Evolutionary conservation across 1,140 invertebrate species (phyloP).

Genomic region (Drosophila pachea): DNA sequence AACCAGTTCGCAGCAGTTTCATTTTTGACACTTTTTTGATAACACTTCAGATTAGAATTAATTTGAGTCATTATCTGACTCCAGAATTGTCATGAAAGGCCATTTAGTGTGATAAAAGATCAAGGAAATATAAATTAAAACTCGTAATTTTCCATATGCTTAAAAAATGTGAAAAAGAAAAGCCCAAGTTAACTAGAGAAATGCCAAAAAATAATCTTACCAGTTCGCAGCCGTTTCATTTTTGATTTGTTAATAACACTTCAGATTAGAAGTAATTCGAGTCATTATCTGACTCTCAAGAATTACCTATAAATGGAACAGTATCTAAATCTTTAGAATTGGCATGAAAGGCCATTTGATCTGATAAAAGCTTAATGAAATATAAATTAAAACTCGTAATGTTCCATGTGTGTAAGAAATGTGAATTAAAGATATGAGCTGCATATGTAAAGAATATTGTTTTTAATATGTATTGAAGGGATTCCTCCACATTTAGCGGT

Average conservation of each 20-base stretch:
- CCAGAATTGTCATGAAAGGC: neutral
- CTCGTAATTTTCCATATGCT: no score
- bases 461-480: no score
- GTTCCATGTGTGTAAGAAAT: no score
- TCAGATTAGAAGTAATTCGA: slow-evolving; percentile 34
- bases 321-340: no score
- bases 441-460: no score
- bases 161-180: slow-evolving; percentile 10
- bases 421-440: no score
- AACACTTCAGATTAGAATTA: slow-evolving; percentile 23
- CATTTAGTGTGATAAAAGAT: no score
- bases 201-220: slow-evolving; percentile 41
- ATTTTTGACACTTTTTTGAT: slow-evolving; percentile 23
- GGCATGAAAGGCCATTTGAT: neutral
- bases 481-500: no score
- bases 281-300: slow-evolving; percentile 5
- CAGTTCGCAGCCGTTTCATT: slow-evolving; percentile 50
- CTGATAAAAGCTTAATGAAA: no score
- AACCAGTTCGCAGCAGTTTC: slow-evolving; percentile 55
- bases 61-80: slow-evolving; percentile 26
- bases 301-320: no score
- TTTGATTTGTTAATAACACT: slow-evolving; percentile 21
- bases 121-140: no score
- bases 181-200: slow-evolving; percentile 24
- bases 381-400: no score